Evolutionary conservation across 2,888 invertebrate species (phyloP), one percentile per base, ranked within the genome.

Genomic region (Syritta pipiens): DNA sequence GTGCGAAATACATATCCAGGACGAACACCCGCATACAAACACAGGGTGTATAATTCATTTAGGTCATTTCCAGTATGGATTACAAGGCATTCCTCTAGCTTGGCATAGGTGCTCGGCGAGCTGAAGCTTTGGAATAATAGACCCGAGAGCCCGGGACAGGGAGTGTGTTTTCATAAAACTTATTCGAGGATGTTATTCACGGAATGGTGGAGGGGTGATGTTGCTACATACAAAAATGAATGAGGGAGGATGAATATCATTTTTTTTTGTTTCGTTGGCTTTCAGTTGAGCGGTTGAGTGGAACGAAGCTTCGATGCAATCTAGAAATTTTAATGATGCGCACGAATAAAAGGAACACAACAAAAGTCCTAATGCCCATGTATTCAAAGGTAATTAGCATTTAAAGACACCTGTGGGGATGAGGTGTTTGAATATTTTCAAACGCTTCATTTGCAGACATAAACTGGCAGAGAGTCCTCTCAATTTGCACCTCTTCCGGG

Each of bases 51-150:
- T n/a, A n/a, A n/a, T n/a, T n/a, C n/a, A n/a, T n/a, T n/a, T n/a
- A n/a, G n/a, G n/a, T n/a, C n/a, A n/a, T n/a, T n/a, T n/a, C n/a
- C n/a, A n/a, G n/a, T n/a, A n/a, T n/a, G n/a, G n/a, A n/a, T n/a
- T 19, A 19, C 40, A 44, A 22, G 40, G 28, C 28, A 28, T n/a
- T 19, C 28, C 10, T 59, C 30, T 40, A 26, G 32, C 40, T 30
- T 48, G 12, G 42, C 30, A 65, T 65, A 72, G 57, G 72, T 65
- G 72, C 65, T 28, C 42, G n/a, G n/a, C n/a, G n/a, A n/a, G n/a
- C n/a, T 57, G 49, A 19, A 55, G 28, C 57, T 35, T n/a, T n/a
- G 49, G 42, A 57, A 57, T 65, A 72, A 72, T 65, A 72, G 65
- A 72, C 42, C 14, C 40, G 30, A n/a, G n/a, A n/a, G 48, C 24